Evolutionary conservation across 2,113 vertebrate genomes (phyloP), one percentile per base, ranked within the genome.

Genomic region (Vanacampus margaritifer): DNA sequence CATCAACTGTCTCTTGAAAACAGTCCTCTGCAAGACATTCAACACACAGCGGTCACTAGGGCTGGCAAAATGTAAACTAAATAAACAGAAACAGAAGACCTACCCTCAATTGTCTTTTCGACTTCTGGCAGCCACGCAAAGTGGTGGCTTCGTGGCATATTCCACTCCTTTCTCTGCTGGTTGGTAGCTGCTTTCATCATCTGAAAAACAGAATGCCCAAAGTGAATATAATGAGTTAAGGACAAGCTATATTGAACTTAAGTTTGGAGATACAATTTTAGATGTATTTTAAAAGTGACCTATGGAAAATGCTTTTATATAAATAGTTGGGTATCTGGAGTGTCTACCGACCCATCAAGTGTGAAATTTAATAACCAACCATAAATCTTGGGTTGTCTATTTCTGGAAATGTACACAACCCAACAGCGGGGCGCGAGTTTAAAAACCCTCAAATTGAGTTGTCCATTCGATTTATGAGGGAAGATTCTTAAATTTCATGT

Each of bases 61-160:
- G 1, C 1, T 36, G 11, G 12, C 3, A 26, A 63, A 5, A 32
- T 23, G 4, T 4, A 1, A 8, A 36, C 2, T 5, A n/a, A 69
- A 74, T 48, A 5, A 45, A 4, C 19, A 23, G 37, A 54, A 56
- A 46, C 32, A 2, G 23, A 60, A 68, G 0, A 84, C 73, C 7
- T 24, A 98, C 97, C 97, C 79, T 98, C 94, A 45, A 97, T 76
- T 6, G 79, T 86, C 78, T 86, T 93, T 59, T 96, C 91, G 64
- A 88, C 83, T 78, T 97, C 95, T n/a, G 96, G 96, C 79, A 99
- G 90, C 97, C 97, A 99, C 48, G 6, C 66, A 81, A 95, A 99
- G 8, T 61, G 1, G 2, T 93, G 89, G 12, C 85, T 89, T 72
- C 71, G 67, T 2, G 91, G 86, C 75, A 98, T 93, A 73, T 84